Evolutionary conservation across 1,140 invertebrate genomes (phyloP).

Genomic region (Dinothrombium tinctorium): DNA sequence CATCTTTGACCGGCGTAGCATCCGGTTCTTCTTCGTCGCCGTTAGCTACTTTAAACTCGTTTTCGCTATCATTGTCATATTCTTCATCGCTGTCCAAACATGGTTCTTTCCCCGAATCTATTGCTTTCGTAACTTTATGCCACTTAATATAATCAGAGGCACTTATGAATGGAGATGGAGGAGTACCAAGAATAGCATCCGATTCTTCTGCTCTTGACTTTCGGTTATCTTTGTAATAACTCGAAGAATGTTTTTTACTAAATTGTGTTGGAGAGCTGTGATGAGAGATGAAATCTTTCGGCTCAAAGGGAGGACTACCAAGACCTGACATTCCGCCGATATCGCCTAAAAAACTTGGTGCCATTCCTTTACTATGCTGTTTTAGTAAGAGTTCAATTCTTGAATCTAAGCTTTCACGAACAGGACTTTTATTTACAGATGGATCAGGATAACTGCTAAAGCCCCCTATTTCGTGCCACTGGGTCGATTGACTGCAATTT

Average conservation of each 20-base stretch:
- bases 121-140: slow-evolving; percentile 25
- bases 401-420: slow-evolving; percentile 33
- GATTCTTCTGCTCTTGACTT: neutral
- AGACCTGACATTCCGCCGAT: slow-evolving; percentile 3
- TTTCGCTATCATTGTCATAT: slow-evolving; percentile 4
- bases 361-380: slow-evolving; percentile 30
- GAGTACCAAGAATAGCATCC: slow-evolving; percentile 22
- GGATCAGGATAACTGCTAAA: no score
- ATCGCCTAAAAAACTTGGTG: slow-evolving; percentile 39
- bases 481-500: no score
- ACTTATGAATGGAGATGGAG: slow-evolving; percentile 48
- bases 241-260: neutral
- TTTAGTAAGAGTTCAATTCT: slow-evolving; percentile 65
- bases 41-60: neutral
- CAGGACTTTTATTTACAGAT: slow-evolving; percentile 19
- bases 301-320: slow-evolving; percentile 2
- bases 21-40: neutral
- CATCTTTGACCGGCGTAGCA: slow-evolving; percentile 15
- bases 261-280: neutral
- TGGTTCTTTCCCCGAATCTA: slow-evolving; percentile 13
- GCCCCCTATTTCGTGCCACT: no score
- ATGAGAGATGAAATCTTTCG: neutral
- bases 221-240: slow-evolving; percentile 18
- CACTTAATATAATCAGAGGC: slow-evolving; percentile 38
- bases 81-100: slow-evolving; percentile 6